A percentile compares a stretch with the other conserved stretches of the same genome.
Conservation (phyloP, 1,140 invertebrate genomes). For the Saccostrea cuccullata region DNA sequence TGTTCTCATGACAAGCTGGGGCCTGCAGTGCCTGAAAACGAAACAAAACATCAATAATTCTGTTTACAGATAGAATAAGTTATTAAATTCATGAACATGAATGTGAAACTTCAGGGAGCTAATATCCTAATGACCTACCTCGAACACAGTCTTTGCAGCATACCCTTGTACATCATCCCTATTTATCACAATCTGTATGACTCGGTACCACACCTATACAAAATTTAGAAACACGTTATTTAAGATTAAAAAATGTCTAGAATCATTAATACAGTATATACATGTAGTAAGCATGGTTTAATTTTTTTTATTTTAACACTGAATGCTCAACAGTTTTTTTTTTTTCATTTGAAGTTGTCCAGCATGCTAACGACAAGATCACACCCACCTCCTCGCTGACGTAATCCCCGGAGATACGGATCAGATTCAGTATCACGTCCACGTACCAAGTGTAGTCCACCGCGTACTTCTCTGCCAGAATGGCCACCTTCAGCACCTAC, state of each 20-base stretch:
- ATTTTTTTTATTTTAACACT: too few relatives aligned
- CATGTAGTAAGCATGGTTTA: too few relatives aligned
- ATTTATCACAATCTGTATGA: conserved; percentile 99
- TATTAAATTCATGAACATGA: too few relatives aligned
- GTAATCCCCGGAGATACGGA: conserved; percentile 99
- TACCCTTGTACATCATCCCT: conserved; percentile 98
- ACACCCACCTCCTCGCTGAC: conserved; percentile 86
- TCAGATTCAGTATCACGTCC: conserved; percentile 99
- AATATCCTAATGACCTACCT: conserved; percentile 79
- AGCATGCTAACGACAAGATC: too few relatives aligned
- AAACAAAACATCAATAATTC: neutral
- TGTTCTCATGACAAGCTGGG: conserved; percentile 99
- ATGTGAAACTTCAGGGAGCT: too few relatives aligned
- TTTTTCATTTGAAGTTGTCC: too few relatives aligned
- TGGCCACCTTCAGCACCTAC: conserved; percentile 97
- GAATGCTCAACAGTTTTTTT: too few relatives aligned
- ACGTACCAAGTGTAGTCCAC: conserved; percentile 99
- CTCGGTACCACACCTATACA: conserved; percentile 99
- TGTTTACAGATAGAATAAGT: too few relatives aligned
- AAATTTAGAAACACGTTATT: too few relatives aligned
- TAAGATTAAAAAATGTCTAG: too few relatives aligned
- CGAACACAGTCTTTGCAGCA: conserved; percentile 99
- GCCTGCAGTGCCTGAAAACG: conserved; percentile 91
- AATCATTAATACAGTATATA: too few relatives aligned
- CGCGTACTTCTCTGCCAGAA: conserved; percentile 99